Evolutionary conservation across 2,113 vertebrate species (phyloP), one percentile per base, ranked within the genome.

Genomic region (Trogon surrucura): DNA sequence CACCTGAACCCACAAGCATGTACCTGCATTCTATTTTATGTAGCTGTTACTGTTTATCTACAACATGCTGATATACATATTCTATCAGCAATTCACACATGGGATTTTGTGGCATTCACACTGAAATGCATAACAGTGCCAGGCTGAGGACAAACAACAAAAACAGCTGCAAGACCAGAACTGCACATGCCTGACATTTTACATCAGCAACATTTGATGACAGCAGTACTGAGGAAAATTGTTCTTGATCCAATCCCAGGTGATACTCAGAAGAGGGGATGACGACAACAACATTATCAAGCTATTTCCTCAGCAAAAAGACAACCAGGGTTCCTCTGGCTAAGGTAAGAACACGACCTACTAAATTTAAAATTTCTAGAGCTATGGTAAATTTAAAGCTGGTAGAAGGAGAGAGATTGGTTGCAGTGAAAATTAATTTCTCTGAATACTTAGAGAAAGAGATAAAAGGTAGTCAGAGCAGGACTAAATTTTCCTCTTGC

Each of bases 291-390:
- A 38, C 1, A 0, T 61, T 93, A 95, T 54, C 71, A 56, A 67
- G 36, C 41, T 50, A 77, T 61, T 88, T 88, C 16, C 80, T 71
- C 69, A 78, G 72, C 56, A 86, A 85, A 91, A 88, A 80, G 26
- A 58, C 74, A 38, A 34, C 38, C 18, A 65, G 36, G 32, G n/a
- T 78, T 89, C 45, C 30, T 88, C 57, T 80, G 32, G 51, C 69
- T 88, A 44, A 67, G 72, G 70, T 86, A 90, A 93, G 56, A 89
- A 56, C 62, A 51, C 17, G 75, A 85, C 32, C 51, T 36, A 78
- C 29, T 80, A 62, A 48, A 85, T 90, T 91, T 71, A 88, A 88
- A 82, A 84, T 92, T 88, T 83, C 72, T 64, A 78, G 73, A 83
- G 51, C 69, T 78, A 88, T 18, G 57, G 53, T 57, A 78, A 81